Evolutionary conservation across 2,113 vertebrate genomes (phyloP), one percentile per base, ranked within the genome.

Genomic region (Grallaria varia): DNA sequence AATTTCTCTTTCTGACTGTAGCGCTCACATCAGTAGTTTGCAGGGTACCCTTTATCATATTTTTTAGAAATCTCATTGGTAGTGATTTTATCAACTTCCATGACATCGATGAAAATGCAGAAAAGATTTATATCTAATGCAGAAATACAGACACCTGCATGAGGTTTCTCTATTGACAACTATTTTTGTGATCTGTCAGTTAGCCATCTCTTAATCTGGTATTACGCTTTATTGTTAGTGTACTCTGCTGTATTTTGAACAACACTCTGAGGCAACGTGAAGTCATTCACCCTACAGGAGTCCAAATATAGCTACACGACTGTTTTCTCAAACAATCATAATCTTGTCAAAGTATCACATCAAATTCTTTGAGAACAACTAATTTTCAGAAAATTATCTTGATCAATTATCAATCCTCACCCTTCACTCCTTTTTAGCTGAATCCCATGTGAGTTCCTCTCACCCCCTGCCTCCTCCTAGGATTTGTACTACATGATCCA

Each of bases 321-420:
- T 30, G 4, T 87, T 89, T 87, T 69, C 44, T 75, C 25, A 71
- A 93, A 59, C 22, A 95, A 37, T n/a, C 47, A 64, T 24, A 75
- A 84, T 24, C 62, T 93, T 84, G 31, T 68, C 68, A 64, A 89
- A 86, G 21, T 67, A 77, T 55, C 25, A 67, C 15, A 69, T 12
- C 20, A 87, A 78, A 81, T 58, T 86, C 21, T 83, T 80, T 55
- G 15, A 94, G 28, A 83, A 83, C 90, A 94, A 53, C 4, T 83
- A 19, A 49, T 77, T 85, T 90, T 88, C 76, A 83, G 50, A 74
- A 77, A 78, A 89, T 30, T 0, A 47, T 49, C n/a, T 94, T 72
- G 17, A 89, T 56, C 28, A 53, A 1, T 67, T 71, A 35, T 18
- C n/a, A 12, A 6, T 84, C 9, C 11, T 81, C 27, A 42, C 4